Evolutionary conservation across 64 coral and sea anemone genomes (phyloP).

Genomic region (Exaiptasia diaphana): DNA sequence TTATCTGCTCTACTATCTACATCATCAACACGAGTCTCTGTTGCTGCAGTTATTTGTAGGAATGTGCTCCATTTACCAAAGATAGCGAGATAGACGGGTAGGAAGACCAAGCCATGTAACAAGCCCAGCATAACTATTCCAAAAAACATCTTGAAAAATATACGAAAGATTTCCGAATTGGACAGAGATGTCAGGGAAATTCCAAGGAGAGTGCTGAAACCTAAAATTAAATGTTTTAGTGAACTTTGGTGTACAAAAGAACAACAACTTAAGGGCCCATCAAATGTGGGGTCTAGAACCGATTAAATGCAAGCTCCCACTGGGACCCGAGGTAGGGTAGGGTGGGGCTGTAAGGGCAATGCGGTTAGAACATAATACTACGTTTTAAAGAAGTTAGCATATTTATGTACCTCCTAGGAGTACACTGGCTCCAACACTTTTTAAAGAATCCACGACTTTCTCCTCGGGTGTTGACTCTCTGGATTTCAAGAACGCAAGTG

Average conservation of each 20-base stretch:
- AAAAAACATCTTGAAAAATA: conserved; percentile 86
- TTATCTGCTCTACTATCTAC: too few species aligned
- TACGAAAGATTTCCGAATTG: conserved; percentile 69
- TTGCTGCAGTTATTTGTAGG: too few species aligned
- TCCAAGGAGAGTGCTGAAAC: conserved; percentile 62
- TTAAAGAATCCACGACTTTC: conserved; percentile 34
- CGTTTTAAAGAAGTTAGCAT: background rate
- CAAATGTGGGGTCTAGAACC: background rate
- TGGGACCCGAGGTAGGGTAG: background rate
- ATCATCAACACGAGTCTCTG: too few species aligned
- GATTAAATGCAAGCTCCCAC: background rate
- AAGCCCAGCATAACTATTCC: conserved; percentile 62
- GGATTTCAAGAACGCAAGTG: conserved; percentile 57
- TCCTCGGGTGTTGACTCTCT: conserved; percentile 19
- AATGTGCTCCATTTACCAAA: conserved; percentile 16
- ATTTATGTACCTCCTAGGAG: conserved; percentile 48
- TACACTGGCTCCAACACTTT: conserved; percentile 70
- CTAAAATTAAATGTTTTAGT: conserved; percentile 5
- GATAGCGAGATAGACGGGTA: conserved; percentile 68
- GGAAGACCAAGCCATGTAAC: conserved; percentile 61
- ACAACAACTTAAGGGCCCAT: background rate
- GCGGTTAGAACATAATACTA: background rate
- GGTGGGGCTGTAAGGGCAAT: background rate
- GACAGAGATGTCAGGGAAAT: conserved; percentile 60
- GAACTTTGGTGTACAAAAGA: background rate